Percentiles rank a stretch among this genome's conserved stretches.
phyloP scores from a whole-genome alignment of 2,113 vertebrate species.

The Aviceda subcristata region DNA sequence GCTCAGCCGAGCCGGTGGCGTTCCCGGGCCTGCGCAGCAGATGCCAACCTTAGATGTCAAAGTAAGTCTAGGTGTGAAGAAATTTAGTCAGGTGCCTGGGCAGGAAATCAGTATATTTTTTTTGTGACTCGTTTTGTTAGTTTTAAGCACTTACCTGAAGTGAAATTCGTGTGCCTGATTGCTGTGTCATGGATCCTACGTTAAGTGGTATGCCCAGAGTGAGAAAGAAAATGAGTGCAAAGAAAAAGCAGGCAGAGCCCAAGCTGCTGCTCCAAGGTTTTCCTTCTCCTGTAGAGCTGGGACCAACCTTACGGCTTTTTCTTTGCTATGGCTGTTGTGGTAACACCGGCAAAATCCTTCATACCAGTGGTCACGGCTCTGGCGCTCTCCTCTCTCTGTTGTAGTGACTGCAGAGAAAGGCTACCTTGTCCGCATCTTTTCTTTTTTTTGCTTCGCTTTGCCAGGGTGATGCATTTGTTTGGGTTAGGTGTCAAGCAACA shows the following conservation, averaged over 20 bases:
- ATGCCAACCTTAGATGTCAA: not conserved
- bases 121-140: not conserved
- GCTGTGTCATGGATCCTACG: not conserved
- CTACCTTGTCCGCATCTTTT: not conserved
- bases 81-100: not conserved
- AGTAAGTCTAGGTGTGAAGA: not conserved
- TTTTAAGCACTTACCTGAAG: not conserved
- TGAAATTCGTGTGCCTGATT: not conserved
- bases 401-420: not conserved
- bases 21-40: not conserved
- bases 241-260: not conserved
- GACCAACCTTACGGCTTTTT: not conserved
- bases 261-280: not conserved
- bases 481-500: not conserved
- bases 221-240: not conserved
- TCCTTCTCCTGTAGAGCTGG: not conserved
- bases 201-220: not conserved
- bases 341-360: not conserved
- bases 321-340: not conserved
- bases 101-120: not conserved
- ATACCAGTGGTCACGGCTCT: not conserved
- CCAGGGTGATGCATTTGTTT: slow-evolving; percentile 8
- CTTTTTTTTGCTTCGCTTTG: not conserved
- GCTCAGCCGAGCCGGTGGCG: not conserved
- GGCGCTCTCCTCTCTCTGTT: not conserved